Evolutionary conservation across 1,140 invertebrate genomes (phyloP).

Genomic region (Atta colombica): DNA sequence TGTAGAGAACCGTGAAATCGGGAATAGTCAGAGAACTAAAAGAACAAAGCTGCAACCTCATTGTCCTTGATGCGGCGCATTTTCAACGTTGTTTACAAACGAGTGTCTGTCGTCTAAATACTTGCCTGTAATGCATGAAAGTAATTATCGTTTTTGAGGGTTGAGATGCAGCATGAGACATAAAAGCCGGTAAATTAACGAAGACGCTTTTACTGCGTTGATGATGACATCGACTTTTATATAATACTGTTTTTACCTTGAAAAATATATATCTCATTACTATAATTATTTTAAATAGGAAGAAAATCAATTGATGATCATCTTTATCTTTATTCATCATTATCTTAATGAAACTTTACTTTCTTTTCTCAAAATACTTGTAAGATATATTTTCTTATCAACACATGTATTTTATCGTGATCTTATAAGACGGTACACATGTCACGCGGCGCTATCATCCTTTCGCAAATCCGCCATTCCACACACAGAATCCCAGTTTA

Average conservation of each 20-base stretch:
- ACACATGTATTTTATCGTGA: background rate
- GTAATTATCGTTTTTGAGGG: background rate
- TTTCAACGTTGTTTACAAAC: constrained; percentile 25
- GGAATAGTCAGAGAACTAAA: background rate
- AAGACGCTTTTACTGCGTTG: background rate
- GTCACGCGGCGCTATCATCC: constrained; percentile 26
- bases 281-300: background rate
- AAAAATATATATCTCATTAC: too few species aligned
- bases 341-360: background rate
- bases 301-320: background rate
- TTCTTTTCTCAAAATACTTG: background rate
- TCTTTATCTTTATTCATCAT: background rate
- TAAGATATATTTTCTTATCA: background rate
- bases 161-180: background rate
- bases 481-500: constrained; percentile 39
- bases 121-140: background rate
- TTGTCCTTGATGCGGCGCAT: background rate
- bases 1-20: background rate
- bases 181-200: constrained; percentile 29
- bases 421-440: background rate
- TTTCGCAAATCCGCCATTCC: constrained; percentile 41
- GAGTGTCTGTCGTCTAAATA: constrained; percentile 23
- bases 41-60: constrained; percentile 6
- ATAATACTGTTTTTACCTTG: background rate
- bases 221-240: background rate